These are phyloP conservation scores for Intellagama lesueurii DNA, from an alignment of 2,797 vertebrate genomes.

Conservation along the genomic window DNA sequence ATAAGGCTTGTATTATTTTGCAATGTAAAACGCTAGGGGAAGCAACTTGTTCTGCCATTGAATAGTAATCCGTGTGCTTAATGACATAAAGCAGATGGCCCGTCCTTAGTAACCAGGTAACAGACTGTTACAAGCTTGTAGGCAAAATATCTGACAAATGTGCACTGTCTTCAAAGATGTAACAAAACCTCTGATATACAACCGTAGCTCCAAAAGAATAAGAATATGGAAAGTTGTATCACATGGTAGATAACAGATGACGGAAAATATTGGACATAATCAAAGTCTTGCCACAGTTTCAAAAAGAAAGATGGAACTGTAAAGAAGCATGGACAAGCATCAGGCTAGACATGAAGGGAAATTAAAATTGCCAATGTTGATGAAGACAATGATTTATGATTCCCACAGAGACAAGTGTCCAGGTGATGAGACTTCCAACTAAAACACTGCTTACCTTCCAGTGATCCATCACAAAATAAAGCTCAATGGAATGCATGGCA, in stretches of 20 bases:
- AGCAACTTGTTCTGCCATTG: conserved; percentile 37
- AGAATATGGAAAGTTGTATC: neutral
- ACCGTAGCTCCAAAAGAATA: conserved; percentile 49
- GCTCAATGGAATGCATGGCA: no score
- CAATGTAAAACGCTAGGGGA: rapidly evolving
- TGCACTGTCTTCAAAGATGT: conserved; percentile 20
- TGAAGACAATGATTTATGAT: no score
- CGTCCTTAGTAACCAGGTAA: conserved; percentile 58
- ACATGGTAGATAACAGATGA: conserved; percentile 19
- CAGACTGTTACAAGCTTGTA: conserved; percentile 46
- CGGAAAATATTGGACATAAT: neutral
- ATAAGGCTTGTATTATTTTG: neutral
- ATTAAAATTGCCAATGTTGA: no score
- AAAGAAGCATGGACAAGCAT: neutral
- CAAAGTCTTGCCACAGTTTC: conserved; percentile 9
- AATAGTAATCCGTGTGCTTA: conserved; percentile 44
- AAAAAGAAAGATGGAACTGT: neutral
- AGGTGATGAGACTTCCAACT: no score
- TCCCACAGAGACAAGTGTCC: no score
- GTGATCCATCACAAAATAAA: no score
- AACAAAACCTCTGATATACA: conserved; percentile 27
- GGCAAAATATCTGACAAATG: conserved; percentile 57
- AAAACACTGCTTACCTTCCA: no score
- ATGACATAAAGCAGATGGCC: conserved; percentile 58
- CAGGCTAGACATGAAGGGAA: no score